Percentiles rank a stretch among this genome's conserved stretches.
phyloP scores from a whole-genome alignment of 2,113 vertebrate genomes.

The Ctenodactylus gundi region DNA sequence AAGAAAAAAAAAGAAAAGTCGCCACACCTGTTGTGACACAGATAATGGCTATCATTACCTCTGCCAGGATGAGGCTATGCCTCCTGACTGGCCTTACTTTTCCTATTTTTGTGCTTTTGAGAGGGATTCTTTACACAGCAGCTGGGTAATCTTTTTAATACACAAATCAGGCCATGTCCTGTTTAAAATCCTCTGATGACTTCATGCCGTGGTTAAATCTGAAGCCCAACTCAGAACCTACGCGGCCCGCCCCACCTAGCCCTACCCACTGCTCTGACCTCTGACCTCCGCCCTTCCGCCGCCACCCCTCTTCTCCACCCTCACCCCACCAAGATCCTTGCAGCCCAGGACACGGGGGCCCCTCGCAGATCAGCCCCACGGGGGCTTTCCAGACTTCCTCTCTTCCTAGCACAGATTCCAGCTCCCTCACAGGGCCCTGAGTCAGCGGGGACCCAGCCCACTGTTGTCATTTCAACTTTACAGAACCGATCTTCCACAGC shows the following conservation, averaged over 20 bases:
- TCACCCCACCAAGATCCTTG: background rate
- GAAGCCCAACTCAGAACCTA: background rate
- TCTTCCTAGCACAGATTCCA: background rate
- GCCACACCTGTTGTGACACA: background rate
- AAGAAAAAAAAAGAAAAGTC: too few species aligned
- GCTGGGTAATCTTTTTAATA: slow-evolving; percentile 59
- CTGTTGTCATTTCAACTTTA: background rate
- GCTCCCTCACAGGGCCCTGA: background rate
- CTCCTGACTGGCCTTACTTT: background rate
- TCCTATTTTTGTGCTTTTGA: slow-evolving; percentile 59
- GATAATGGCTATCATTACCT: slow-evolving; percentile 52
- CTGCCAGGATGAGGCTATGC: background rate
- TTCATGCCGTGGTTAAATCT: background rate
- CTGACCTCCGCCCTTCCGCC: background rate
- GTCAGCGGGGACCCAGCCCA: background rate
- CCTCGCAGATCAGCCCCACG: too few species aligned
- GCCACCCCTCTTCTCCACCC: background rate
- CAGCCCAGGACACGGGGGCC: background rate
- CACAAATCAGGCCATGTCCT: slow-evolving; percentile 38
- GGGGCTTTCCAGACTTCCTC: background rate
- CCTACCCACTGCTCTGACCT: background rate
- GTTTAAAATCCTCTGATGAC: slow-evolving; percentile 28
- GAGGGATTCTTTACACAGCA: slow-evolving; percentile 56
- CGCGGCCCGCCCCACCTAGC: background rate
- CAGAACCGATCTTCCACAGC: background rate